Base-by-base conservation (phyloP, 2,888 invertebrate genomes). In the Lamellibrachia satsuma region DNA sequence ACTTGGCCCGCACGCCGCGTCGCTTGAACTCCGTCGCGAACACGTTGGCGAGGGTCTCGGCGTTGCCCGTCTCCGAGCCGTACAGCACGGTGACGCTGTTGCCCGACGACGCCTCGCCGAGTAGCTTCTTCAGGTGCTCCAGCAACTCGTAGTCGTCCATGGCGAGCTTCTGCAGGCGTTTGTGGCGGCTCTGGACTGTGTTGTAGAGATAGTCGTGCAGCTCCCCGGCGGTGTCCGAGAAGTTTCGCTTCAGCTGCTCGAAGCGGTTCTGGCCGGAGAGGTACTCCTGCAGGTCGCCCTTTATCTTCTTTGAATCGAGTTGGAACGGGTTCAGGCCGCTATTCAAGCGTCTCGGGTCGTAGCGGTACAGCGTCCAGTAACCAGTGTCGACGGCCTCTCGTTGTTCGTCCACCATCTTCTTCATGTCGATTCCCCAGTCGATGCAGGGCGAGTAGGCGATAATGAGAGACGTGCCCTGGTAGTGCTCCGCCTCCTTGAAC, bases 391-490 rank as follows among this genome's bases (percentile, higher is more conserved):
- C 94, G 39, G 94, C 94, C 22, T 92, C 92, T 90, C 94, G 94
- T 93, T 94, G 93, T 39, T 93, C 93, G 91, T 94, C 92, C 94
- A 94, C 94, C 94, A 94, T 94, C 93, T 94, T 91, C 92, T 94
- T 93, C 94, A 94, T 94, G 57, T 94, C 94, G 51, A 94, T 94
- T 11, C 94, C 94, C 94, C 94, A 94, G 92, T 94, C 94, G 92
- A 94, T 94, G 91, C 94, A 94, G 3, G 94, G 94, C 52, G 94
- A 94, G 92, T 94, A 94, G 90, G 94, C 94, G 91, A 94, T 94
- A 92, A 94, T 91, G 52, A 94, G 93, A 7, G 94, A 93, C 7
- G 94, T 94, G 55, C 94, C 94, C 39, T 91, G 92, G 92, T 93
- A 94, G 57, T 93, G 92, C 92, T 94, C 94, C 0, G 94, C 94